These are phyloP conservation scores for Antheraea yamamai DNA, from an alignment of 2,888 invertebrate genomes.

Conservation along the genomic window DNA sequence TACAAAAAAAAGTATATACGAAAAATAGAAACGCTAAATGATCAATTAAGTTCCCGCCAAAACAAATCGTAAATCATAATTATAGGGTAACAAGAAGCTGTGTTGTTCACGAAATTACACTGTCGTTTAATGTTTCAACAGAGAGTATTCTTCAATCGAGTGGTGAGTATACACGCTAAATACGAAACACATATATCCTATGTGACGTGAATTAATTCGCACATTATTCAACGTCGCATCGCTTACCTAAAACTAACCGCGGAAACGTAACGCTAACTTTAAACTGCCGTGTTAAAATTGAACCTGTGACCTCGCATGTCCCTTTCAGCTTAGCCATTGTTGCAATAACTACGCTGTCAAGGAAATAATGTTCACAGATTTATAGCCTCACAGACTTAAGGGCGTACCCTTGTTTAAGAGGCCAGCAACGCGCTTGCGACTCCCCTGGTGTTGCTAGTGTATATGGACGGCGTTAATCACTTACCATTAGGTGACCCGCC, in stretches of 20 bases:
- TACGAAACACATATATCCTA: neutral
- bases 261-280: neutral
- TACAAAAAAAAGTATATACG: no score
- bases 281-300: neutral
- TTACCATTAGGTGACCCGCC: no score
- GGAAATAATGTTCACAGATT: neutral
- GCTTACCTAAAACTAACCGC: slow-evolving; percentile 3
- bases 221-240: slow-evolving; percentile 1
- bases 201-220: neutral
- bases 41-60: neutral
- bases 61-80: neutral
- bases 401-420: no score
- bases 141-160: neutral
- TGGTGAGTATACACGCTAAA: neutral
- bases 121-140: neutral
- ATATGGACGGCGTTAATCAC: no score
- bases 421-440: no score
- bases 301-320: slow-evolving; percentile 2
- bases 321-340: neutral
- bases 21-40: no score
- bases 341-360: neutral
- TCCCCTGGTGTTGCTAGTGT: no score
- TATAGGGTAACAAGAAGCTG: neutral
- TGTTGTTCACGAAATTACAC: neutral
- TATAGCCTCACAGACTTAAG: no score